A percentile compares a stretch with the other conserved stretches of the same genome.
Conservation (phyloP, 2,797 vertebrate genomes). For the Coendou prehensilis region DNA sequence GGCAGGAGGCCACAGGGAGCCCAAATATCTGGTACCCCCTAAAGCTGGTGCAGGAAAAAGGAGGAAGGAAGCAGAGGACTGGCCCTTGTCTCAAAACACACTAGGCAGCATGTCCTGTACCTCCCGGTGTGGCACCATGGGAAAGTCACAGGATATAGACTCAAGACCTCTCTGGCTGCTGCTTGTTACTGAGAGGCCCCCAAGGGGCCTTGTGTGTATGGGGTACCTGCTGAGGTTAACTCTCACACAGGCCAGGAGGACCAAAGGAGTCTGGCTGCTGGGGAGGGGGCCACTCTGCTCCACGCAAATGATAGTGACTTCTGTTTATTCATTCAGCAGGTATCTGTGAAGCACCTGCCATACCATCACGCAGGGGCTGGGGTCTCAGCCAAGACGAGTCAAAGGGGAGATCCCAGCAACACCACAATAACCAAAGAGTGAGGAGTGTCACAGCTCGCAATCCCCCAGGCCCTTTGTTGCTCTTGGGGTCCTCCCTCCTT, state of each 20-base stretch:
- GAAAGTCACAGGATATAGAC: neutral
- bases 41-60: neutral
- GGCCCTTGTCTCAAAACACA: fast-evolving
- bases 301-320: neutral
- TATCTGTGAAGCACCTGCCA: neutral
- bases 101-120: fast-evolving
- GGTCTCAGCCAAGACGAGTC: neutral
- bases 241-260: neutral
- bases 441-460: neutral
- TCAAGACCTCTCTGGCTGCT: neutral
- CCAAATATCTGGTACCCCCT: neutral
- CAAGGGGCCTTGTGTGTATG: neutral
- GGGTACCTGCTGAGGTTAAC: fast-evolving
- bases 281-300: neutral
- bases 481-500: neutral
- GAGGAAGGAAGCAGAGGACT: neutral
- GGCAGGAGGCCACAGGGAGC: neutral
- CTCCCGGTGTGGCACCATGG: neutral
- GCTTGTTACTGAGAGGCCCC: neutral
- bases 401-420: neutral
- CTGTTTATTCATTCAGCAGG: neutral
- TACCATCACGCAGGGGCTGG: fast-evolving
- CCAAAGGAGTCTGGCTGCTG: neutral
- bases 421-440: neutral
- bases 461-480: neutral